Percentiles rank a stretch among this genome's conserved stretches.
Conservation (phyloP, 2,888 invertebrate species). For the Eugnorisma glareosa region DNA sequence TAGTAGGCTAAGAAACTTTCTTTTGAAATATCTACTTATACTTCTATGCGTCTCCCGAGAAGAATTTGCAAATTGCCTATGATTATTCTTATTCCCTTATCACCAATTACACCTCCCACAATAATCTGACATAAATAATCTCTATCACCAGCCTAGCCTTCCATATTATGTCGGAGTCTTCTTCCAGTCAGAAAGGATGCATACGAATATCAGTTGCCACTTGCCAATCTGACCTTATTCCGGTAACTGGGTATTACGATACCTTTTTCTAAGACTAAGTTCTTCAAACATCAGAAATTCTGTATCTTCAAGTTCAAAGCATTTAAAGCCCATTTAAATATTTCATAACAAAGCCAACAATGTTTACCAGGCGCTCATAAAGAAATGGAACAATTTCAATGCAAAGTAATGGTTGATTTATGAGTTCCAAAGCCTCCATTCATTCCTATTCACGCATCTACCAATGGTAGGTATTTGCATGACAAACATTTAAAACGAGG, state of each 20-base stretch:
- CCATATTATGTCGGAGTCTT: background rate
- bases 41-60: background rate
- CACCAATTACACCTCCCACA: background rate
- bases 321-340: slow-evolving; percentile 48
- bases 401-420: slow-evolving; percentile 71
- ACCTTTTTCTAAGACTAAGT: background rate
- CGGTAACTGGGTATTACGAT: background rate
- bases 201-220: background rate
- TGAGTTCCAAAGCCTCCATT: slow-evolving; percentile 64
- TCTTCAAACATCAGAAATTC: background rate
- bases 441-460: slow-evolving; percentile 71
- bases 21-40: background rate
- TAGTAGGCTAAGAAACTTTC: background rate
- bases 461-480: slow-evolving; percentile 75
- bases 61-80: background rate
- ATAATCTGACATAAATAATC: background rate
- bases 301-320: slow-evolving; percentile 19
- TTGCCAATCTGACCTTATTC: background rate
- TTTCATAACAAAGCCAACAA: slow-evolving; percentile 38
- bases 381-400: slow-evolving; percentile 66
- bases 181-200: background rate
- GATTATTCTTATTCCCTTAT: background rate
- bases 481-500: slow-evolving; percentile 73
- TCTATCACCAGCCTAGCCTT: background rate
- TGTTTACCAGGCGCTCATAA: slow-evolving; percentile 52